phyloP scores from a whole-genome alignment of 2,113 vertebrate species.

The Lepisosteus osseus region DNA sequence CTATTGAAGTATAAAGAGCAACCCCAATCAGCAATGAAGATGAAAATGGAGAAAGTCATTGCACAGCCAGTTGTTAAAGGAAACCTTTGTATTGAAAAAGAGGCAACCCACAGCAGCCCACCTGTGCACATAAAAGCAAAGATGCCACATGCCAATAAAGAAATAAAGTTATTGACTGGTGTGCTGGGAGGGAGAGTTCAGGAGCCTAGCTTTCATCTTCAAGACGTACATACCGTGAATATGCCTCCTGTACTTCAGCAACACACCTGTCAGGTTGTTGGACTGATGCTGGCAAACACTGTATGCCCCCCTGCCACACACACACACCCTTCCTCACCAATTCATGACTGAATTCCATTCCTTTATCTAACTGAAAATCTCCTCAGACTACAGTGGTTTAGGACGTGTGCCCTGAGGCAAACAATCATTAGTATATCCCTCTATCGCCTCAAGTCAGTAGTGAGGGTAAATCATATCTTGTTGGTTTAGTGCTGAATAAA shows the following conservation, averaged over 20 bases:
- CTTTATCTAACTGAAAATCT: constrained; percentile 71
- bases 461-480: constrained; percentile 50
- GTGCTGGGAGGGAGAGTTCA: constrained; percentile 39
- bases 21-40: neutral
- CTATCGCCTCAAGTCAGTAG: constrained; percentile 29
- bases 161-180: neutral
- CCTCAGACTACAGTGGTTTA: constrained; percentile 37
- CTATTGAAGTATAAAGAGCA: too few species aligned
- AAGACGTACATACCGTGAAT: constrained; percentile 21
- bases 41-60: constrained; percentile 27
- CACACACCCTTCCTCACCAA: neutral
- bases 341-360: neutral
- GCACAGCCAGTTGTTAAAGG: constrained; percentile 14
- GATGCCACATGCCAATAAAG: neutral
- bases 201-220: constrained; percentile 15
- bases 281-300: neutral
- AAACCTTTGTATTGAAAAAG: neutral
- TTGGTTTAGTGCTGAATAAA: constrained; percentile 59
- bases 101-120: constrained; percentile 13
- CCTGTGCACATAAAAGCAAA: constrained; percentile 24
- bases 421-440: constrained; percentile 38
- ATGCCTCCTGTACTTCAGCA: constrained; percentile 21
- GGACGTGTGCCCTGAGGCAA: constrained; percentile 36
- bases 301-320: neutral
- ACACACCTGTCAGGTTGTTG: constrained; percentile 12